phyloP scores from a whole-genome alignment of 1,140 invertebrate genomes.

The Probaryconus sp. region DNA sequence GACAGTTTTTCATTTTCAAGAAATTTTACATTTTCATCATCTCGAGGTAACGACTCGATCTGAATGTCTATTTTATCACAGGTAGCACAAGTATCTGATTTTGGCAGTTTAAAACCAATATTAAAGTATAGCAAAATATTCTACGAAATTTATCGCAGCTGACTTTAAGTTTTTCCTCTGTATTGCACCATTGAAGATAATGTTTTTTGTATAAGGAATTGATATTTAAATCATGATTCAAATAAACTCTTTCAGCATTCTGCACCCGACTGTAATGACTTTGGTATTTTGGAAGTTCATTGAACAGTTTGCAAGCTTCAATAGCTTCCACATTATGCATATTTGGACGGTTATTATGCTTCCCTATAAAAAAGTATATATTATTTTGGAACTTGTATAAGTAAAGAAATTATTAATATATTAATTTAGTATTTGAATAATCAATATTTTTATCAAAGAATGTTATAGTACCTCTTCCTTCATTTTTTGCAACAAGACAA shows the following conservation, averaged over 20 bases:
- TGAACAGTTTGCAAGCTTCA: background rate
- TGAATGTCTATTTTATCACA: too few relatives aligned
- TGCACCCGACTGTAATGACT: background rate
- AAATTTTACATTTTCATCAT: too few relatives aligned
- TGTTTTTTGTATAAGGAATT: constrained; percentile 1
- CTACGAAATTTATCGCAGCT: constrained; percentile 1
- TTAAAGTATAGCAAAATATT: background rate
- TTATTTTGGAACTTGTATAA: too few relatives aligned
- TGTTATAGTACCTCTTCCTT: too few relatives aligned
- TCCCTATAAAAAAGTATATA: too few relatives aligned
- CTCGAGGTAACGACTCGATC: too few relatives aligned
- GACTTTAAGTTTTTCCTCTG: background rate
- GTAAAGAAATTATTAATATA: too few relatives aligned
- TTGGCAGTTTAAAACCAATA: background rate
- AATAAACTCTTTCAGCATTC: constrained; percentile 5
- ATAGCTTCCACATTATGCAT: background rate
- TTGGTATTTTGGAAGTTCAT: background rate
- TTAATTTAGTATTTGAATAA: too few relatives aligned
- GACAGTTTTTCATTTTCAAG: too few relatives aligned
- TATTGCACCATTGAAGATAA: background rate
- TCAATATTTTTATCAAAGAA: too few relatives aligned
- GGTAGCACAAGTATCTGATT: too few relatives aligned
- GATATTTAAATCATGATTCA: background rate
- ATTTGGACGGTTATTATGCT: background rate
- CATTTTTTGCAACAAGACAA: too few relatives aligned